Base-by-base conservation (phyloP, 2,888 invertebrate genomes). In the Drosophila melanocephala region DNA sequence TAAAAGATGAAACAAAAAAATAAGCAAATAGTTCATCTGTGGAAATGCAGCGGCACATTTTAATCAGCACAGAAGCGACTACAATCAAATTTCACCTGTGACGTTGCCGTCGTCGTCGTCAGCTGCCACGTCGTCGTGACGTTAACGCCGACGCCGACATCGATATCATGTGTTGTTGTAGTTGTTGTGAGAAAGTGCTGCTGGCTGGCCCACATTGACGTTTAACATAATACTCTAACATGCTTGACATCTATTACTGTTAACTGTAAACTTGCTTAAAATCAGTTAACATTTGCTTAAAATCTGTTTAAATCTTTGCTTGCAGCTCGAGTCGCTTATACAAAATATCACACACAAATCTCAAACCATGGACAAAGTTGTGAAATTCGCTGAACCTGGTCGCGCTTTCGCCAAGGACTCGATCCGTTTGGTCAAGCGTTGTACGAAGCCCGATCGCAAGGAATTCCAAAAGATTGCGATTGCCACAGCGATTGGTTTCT, bases 381-480 rank as follows among this genome's bases (percentile, higher is more conserved):
- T 97, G 84, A 97, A 97, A 94, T 97, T 98, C 92, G 95, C 98
- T 74, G 98, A 99, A 94, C 99, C 99, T 91, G 98, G 97, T 82
- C 97, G 97, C 93, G 97, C 98, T 93, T 99, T 99, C 94, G 96
- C 98, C 92, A 99, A 99, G 95, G 99, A 99, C 94, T 99, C 99
- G 37, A 96, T 99, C 92, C 96, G 99, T 94, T 95, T 99, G 92
- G 98, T 99, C 50, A 99, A 99, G 94, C 97, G 99, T 94, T 99
- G 99, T 94, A 99, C 99, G 68, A 99, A 99, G 94, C 99, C 99
- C 64, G 99, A 99, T 94, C 96, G 99, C 92, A 98, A 98, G 96
- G 99, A 99, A 94, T 99, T 99, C 94, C 99, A 99, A 94, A 99
- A 99, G 95, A 99, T 99, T 92, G 99, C 99, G 33, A 97, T 99